Evolutionary conservation across 2,888 invertebrate species (phyloP).

Genomic region (Busseola fusca): DNA sequence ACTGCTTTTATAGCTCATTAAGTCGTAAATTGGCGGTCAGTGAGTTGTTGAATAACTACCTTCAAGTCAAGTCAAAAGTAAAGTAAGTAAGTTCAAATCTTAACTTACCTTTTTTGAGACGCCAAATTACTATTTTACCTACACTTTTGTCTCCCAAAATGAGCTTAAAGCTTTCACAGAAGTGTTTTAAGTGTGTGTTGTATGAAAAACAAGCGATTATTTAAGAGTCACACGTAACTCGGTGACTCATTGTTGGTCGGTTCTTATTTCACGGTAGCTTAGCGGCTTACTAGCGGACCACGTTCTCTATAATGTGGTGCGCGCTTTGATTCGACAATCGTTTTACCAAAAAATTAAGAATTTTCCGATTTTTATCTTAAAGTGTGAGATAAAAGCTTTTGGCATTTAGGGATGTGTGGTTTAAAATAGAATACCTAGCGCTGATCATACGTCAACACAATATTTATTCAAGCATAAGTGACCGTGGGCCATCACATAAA

Average conservation of each 20-base stretch:
- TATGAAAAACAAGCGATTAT: conserved; percentile 66
- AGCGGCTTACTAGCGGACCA: conserved; percentile 64
- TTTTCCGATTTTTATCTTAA: neutral
- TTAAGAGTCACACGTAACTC: conserved; percentile 77
- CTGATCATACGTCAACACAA: conserved; percentile 2
- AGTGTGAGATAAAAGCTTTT: neutral
- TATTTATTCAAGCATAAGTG: conserved; percentile 17
- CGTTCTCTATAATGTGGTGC: conserved; percentile 61
- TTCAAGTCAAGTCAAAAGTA: no score
- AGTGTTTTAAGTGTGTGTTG: conserved; percentile 45
- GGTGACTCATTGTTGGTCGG: conserved; percentile 77
- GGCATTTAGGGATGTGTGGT: conserved; percentile 4
- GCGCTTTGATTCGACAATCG: conserved; percentile 27
- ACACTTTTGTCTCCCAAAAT: conserved; percentile 12
- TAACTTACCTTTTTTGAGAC: neutral
- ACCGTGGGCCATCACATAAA: neutral
- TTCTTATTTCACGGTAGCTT: conserved; percentile 85
- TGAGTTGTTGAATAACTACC: no score
- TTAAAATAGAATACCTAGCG: conserved; percentile 15
- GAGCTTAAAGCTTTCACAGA: conserved; percentile 30
- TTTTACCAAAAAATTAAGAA: neutral
- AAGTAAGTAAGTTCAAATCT: no score
- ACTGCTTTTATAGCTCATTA: neutral
- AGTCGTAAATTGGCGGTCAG: neutral
- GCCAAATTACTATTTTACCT: neutral